phyloP scores from a whole-genome alignment of 2,797 vertebrate species.

The Rhadinocentrus ornatus region DNA sequence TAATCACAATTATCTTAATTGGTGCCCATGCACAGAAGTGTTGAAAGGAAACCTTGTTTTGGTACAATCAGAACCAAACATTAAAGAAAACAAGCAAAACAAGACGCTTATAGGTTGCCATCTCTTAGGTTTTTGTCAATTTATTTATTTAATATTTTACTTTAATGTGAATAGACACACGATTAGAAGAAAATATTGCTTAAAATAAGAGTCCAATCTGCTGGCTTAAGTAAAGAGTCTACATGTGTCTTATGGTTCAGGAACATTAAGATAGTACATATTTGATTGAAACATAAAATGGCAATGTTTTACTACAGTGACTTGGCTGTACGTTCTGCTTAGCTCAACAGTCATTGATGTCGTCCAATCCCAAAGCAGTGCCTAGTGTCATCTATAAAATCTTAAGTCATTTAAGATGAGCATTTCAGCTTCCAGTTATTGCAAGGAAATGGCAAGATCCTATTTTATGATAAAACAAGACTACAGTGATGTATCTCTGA shows the following conservation, averaged over 20 bases:
- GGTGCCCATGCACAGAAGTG: neutral
- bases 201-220: neutral
- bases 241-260: neutral
- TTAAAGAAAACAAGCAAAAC: neutral
- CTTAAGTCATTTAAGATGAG: conserved; percentile 68
- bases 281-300: conserved; percentile 1
- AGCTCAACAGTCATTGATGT: conserved; percentile 63
- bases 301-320: neutral
- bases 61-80: neutral
- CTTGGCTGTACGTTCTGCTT: conserved; percentile 46
- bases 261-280: neutral
- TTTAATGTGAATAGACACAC: neutral
- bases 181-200: neutral
- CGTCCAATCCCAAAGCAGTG: conserved; percentile 54
- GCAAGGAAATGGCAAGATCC: conserved; percentile 65
- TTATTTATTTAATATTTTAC: no score
- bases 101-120: no score
- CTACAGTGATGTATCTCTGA: conserved; percentile 51
- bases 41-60: neutral
- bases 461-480: conserved; percentile 77
- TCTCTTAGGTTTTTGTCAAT: no score
- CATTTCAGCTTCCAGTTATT: conserved; percentile 68
- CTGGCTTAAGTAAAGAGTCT: neutral
- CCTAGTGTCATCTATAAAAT: conserved; percentile 59
- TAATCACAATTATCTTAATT: neutral